Conservation (phyloP, 2,113 vertebrate genomes). For the Hemicordylus capensis region DNA sequence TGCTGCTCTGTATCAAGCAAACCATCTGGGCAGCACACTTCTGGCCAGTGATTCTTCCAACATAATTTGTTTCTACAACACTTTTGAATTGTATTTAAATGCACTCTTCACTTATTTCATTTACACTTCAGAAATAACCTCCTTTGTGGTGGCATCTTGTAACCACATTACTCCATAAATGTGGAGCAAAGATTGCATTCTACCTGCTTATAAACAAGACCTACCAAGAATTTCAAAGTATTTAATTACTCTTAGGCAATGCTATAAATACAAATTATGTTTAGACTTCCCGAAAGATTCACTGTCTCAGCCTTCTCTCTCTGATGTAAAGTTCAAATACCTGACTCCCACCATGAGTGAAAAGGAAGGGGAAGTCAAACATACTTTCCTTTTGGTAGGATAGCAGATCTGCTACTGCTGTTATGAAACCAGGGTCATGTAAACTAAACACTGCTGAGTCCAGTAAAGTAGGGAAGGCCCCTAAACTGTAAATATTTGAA, state of each 20-base stretch:
- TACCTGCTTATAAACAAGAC: constrained; percentile 68
- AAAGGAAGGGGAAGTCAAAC: constrained; percentile 75
- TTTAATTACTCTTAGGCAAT: constrained; percentile 77
- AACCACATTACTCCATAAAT: constrained; percentile 53
- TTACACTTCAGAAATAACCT: constrained; percentile 58
- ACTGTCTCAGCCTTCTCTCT: constrained; percentile 69
- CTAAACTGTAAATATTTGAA: constrained; percentile 71
- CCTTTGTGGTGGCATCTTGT: constrained; percentile 32
- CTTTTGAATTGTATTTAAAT: constrained; percentile 36
- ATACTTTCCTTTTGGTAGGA: constrained; percentile 78
- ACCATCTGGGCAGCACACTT: constrained; percentile 69
- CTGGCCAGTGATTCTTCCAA: constrained; percentile 56
- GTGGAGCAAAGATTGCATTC: constrained; percentile 55
- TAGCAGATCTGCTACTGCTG: constrained; percentile 80
- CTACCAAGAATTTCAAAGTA: constrained; percentile 66
- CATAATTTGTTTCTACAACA: constrained; percentile 48
- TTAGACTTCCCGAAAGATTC: constrained; percentile 80
- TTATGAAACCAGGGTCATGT: constrained; percentile 75
- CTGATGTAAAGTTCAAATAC: constrained; percentile 69
- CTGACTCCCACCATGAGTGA: constrained; percentile 74
- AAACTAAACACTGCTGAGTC: constrained; percentile 75
- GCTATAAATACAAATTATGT: constrained; percentile 80
- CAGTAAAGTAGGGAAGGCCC: constrained; percentile 68
- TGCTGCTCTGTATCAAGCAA: constrained; percentile 56
- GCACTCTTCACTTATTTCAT: constrained; percentile 41